Percentiles rank a stretch among this genome's conserved stretches.
phyloP scores from a whole-genome alignment of 1,140 invertebrate genomes.

The Sarcophaga bullata region DNA sequence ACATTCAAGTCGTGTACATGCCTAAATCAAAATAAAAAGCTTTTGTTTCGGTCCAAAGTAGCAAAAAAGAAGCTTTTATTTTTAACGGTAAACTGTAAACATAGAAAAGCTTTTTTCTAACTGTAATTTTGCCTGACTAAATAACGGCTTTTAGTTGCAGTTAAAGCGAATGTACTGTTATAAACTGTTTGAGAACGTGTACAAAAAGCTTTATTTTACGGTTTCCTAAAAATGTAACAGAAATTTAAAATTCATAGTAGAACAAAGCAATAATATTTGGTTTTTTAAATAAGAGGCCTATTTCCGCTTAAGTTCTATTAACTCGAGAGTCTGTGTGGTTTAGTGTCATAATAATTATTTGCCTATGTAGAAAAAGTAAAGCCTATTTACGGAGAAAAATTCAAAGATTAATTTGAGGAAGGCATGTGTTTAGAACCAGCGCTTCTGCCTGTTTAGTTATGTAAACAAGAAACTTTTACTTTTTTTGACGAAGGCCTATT shows the following conservation, averaged over 20 bases:
- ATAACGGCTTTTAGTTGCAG: background rate
- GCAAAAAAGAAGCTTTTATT: background rate
- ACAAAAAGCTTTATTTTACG: background rate
- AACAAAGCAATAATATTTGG: background rate
- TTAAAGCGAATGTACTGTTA: background rate
- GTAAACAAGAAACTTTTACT: too few relatives aligned
- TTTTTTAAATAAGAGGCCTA: too few relatives aligned
- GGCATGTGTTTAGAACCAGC: too few relatives aligned
- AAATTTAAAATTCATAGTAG: background rate
- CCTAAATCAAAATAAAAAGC: slow-evolving; percentile 15
- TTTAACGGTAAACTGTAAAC: background rate
- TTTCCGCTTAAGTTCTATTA: too few relatives aligned
- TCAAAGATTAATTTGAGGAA: too few relatives aligned
- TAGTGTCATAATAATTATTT: too few relatives aligned
- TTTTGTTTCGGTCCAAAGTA: background rate
- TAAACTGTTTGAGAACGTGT: background rate
- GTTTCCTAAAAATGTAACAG: background rate
- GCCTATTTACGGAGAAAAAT: too few relatives aligned
- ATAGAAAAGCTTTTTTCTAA: background rate
- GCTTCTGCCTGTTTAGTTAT: too few relatives aligned
- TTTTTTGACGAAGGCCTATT: too few relatives aligned
- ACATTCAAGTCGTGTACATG: background rate
- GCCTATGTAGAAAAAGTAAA: too few relatives aligned
- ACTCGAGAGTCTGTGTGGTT: too few relatives aligned
- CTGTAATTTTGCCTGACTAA: background rate